Percentiles rank a stretch among this genome's conserved stretches.
These are phyloP conservation scores for Pachymerium ferrugineum DNA, from an alignment of 2,888 invertebrate genomes.

Conservation along the genomic window DNA sequence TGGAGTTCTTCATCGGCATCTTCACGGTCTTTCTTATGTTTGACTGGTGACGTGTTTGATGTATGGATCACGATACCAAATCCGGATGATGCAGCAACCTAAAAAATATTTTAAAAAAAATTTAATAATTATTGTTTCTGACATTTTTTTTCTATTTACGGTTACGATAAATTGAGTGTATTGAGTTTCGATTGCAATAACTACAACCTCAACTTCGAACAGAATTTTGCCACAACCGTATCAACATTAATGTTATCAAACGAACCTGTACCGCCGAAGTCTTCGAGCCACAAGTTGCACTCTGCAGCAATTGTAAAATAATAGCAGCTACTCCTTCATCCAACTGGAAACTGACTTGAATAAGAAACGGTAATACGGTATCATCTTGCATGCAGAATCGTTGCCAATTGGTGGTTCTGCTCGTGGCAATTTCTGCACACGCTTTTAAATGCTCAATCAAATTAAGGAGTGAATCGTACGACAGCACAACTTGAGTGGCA, in stretches of 20 bases:
- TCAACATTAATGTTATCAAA: neutral
- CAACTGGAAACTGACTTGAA: slow-evolving; percentile 70
- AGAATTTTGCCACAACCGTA: neutral
- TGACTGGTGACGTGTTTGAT: slow-evolving; percentile 36
- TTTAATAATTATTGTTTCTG: too few species aligned
- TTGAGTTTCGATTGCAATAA: too few species aligned
- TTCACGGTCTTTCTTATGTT: slow-evolving; percentile 40
- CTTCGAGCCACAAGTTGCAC: slow-evolving; percentile 63
- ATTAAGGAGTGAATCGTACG: slow-evolving; percentile 86
- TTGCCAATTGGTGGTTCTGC: slow-evolving; percentile 93
- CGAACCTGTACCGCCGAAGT: neutral
- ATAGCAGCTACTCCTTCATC: slow-evolving; percentile 88
- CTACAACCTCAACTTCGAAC: neutral
- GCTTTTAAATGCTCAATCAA: slow-evolving; percentile 91
- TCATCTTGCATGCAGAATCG: slow-evolving; percentile 71
- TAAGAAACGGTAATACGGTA: slow-evolving; percentile 73
- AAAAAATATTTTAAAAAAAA: neutral
- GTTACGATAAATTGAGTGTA: too few species aligned
- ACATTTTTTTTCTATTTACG: too few species aligned
- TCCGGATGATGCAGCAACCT: neutral
- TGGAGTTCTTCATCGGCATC: slow-evolving; percentile 61
- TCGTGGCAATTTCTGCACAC: slow-evolving; percentile 85
- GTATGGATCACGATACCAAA: too few species aligned
- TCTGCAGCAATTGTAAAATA: slow-evolving; percentile 80
- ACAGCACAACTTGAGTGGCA: slow-evolving; percentile 51